Conservation (phyloP, 2,888 invertebrate genomes). For the Anorthoa munda region DNA sequence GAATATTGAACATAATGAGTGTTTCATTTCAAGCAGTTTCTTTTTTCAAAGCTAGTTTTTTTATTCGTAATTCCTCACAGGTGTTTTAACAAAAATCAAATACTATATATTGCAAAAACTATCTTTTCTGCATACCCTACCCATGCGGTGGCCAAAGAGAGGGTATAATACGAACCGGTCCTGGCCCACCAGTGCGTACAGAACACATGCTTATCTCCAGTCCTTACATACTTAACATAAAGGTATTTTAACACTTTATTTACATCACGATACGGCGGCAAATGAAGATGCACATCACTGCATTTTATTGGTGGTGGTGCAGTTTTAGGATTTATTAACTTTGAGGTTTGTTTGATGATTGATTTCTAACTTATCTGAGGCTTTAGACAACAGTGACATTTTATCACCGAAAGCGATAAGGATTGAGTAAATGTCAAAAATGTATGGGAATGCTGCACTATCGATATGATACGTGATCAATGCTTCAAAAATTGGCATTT, state of each 20-base stretch:
- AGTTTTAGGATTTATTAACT: not conserved
- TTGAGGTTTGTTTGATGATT: not conserved
- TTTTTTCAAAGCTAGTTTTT: no score
- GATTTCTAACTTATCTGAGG: not conserved
- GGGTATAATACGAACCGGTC: slow-evolving; percentile 85
- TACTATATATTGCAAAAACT: no score
- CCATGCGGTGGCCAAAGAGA: slow-evolving; percentile 77
- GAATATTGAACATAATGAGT: no score
- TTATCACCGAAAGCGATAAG: no score
- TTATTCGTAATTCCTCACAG: no score
- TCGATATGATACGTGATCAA: no score
- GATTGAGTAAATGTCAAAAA: no score
- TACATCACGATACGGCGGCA: slow-evolving; percentile 33
- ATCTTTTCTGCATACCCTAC: slow-evolving; percentile 66
- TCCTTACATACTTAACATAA: slow-evolving; percentile 65
- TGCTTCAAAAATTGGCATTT: no score
- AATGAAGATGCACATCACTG: not conserved
- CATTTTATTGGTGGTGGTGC: not conserved
- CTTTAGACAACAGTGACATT: no score
- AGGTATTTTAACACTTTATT: slow-evolving; percentile 63
- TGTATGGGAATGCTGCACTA: no score
- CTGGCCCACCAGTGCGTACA: slow-evolving; percentile 84
- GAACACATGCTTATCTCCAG: slow-evolving; percentile 82
- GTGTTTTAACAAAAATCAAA: no score
- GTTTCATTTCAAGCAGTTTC: no score